Evolutionary conservation across 1,140 invertebrate genomes (phyloP).

Genomic region (Sitodiplosis mosellana): DNA sequence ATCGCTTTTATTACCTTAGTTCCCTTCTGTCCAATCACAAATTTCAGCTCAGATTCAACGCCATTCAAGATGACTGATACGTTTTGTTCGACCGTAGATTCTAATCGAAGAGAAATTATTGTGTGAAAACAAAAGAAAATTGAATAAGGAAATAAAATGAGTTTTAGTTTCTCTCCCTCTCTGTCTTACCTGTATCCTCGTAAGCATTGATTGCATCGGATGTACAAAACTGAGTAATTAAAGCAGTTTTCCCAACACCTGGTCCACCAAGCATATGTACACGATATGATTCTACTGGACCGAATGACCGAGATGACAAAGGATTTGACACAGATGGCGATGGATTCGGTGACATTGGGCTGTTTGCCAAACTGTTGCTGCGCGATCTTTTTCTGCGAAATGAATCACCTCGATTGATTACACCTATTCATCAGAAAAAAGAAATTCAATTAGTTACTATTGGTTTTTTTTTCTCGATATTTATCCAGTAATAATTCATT

Average conservation of each 20-base stretch:
- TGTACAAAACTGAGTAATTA: conserved; percentile 84
- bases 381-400: conserved; percentile 59
- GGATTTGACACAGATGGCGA: conserved; percentile 17
- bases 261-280: conserved; percentile 69
- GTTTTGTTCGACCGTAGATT: conserved; percentile 54
- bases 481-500: too few relatives aligned
- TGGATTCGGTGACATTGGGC: conserved; percentile 23
- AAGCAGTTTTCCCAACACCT: conserved; percentile 78
- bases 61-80: conserved; percentile 78
- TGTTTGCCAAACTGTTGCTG: conserved; percentile 49
- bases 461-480: too few relatives aligned
- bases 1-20: conserved; percentile 34
- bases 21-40: conserved; percentile 32
- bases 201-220: conserved; percentile 89
- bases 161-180: neutral
- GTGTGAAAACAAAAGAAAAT: neutral
- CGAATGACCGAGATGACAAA: conserved; percentile 11
- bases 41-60: conserved; percentile 73
- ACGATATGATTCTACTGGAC: conserved; percentile 39
- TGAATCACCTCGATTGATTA: conserved; percentile 77
- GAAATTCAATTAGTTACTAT: too few relatives aligned
- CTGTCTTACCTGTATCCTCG: conserved; percentile 56
- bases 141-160: neutral
- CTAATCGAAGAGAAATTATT: conserved; percentile 24
- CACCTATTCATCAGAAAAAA: conserved; percentile 49